phyloP scores from a whole-genome alignment of 2,113 vertebrate genomes.

The Ptilorrhoa leucosticta region DNA sequence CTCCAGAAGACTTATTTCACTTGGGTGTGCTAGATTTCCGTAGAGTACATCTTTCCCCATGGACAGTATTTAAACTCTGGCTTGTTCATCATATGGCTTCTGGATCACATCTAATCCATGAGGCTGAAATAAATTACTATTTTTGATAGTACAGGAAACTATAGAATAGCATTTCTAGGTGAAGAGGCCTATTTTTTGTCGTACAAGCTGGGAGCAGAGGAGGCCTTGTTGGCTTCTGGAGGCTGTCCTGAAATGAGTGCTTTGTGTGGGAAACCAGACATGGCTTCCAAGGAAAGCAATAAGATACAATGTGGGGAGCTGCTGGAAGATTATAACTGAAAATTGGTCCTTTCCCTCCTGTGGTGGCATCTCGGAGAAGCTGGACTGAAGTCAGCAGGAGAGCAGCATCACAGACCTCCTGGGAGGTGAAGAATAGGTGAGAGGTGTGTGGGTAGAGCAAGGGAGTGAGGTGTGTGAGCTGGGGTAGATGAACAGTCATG shows the following conservation, averaged over 20 bases:
- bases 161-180: background rate
- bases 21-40: background rate
- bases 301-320: background rate
- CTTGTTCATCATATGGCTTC: background rate
- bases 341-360: background rate
- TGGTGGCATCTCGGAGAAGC: background rate
- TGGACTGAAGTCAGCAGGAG: background rate
- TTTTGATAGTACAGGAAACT: background rate
- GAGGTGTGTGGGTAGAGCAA: background rate
- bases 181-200: background rate
- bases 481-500: fast-evolving
- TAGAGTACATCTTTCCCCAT: background rate
- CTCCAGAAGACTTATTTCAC: background rate
- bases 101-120: background rate
- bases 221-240: background rate
- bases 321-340: background rate
- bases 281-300: fast-evolving
- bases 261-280: background rate
- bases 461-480: fast-evolving
- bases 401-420: background rate
- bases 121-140: background rate
- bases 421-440: background rate
- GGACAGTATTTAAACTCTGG: background rate
- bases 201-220: background rate
- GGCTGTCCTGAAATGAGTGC: background rate